phyloP scores from a whole-genome alignment of 2,113 vertebrate species.

The Aegithalos caudatus region DNA sequence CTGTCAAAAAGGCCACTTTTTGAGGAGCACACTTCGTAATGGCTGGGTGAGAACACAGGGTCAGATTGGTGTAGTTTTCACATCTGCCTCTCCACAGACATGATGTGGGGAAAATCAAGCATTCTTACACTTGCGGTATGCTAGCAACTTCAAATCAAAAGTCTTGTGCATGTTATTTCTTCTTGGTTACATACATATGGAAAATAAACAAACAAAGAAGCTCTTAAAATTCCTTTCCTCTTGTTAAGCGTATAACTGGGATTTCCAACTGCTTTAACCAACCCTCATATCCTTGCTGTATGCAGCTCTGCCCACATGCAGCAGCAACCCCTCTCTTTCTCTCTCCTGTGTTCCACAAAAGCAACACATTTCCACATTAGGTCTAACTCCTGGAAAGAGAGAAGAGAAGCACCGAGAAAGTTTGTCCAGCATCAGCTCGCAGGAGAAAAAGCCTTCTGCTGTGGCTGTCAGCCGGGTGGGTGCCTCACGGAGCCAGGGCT shows the following conservation, averaged over 20 bases:
- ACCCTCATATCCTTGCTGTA: constrained; percentile 14
- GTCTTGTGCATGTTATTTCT: neutral
- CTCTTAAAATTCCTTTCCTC: neutral
- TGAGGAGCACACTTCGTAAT: neutral
- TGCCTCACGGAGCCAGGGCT: neutral
- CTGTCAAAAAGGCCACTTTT: neutral
- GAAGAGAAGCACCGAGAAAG: neutral
- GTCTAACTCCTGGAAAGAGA: neutral
- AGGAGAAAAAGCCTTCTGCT: neutral
- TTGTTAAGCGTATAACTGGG: neutral
- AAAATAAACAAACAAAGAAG: neutral
- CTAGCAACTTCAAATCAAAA: neutral
- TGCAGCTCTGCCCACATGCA: constrained; percentile 23
- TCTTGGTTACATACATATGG: neutral
- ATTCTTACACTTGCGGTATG: neutral
- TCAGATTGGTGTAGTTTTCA: neutral
- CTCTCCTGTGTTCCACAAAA: neutral
- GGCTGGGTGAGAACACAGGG: neutral
- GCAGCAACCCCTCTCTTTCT: neutral
- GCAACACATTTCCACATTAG: constrained; percentile 1
- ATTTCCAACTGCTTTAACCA: constrained; percentile 17
- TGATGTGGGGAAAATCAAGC: neutral
- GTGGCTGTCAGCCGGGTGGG: neutral
- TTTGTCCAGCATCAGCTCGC: neutral
- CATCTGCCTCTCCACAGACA: neutral